A percentile compares a stretch with the other conserved stretches of the same genome.
These are phyloP conservation scores for Brachionus angularis DNA, from an alignment of 1,140 invertebrate species.

Conservation along the genomic window DNA sequence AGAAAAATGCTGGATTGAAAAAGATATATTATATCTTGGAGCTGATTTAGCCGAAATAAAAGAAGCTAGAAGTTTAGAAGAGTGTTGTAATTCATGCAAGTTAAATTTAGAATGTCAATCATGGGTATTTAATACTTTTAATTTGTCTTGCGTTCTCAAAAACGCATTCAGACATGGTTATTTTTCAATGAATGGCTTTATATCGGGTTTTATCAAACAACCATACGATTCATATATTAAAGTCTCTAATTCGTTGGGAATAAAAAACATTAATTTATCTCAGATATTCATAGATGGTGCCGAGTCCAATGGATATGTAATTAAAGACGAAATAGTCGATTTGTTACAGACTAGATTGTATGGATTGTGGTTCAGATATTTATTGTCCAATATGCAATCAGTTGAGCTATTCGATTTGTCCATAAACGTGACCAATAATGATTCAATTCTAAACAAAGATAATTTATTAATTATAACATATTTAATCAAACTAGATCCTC, in stretches of 20 bases:
- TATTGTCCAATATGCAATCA: not conserved
- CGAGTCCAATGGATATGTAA: too few relatives aligned
- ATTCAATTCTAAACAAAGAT: not conserved
- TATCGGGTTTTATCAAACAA: constrained; percentile 4
- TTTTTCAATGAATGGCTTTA: not conserved
- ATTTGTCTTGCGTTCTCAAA: constrained; percentile 17
- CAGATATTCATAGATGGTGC: too few relatives aligned
- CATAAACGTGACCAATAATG: too few relatives aligned
- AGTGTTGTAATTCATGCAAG: constrained; percentile 15
- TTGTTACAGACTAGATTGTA: too few relatives aligned
- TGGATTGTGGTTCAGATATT: constrained; percentile 23
- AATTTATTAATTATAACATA: not conserved
- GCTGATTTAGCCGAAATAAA: not conserved
- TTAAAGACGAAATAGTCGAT: constrained; percentile 6
- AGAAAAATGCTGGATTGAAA: constrained; percentile 13
- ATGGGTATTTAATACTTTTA: constrained; percentile 16
- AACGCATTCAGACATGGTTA: not conserved
- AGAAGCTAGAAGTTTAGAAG: not conserved
- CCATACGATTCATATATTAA: constrained; percentile 23
- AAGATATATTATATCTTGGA: constrained; percentile 16
- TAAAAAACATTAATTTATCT: not conserved
- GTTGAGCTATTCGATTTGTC: not conserved
- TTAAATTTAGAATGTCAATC: constrained; percentile 22
- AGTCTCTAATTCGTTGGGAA: constrained; percentile 34
- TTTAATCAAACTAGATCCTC: constrained; percentile 18